Conservation (phyloP, 2,888 invertebrate genomes). For the Agrotis puta region DNA sequence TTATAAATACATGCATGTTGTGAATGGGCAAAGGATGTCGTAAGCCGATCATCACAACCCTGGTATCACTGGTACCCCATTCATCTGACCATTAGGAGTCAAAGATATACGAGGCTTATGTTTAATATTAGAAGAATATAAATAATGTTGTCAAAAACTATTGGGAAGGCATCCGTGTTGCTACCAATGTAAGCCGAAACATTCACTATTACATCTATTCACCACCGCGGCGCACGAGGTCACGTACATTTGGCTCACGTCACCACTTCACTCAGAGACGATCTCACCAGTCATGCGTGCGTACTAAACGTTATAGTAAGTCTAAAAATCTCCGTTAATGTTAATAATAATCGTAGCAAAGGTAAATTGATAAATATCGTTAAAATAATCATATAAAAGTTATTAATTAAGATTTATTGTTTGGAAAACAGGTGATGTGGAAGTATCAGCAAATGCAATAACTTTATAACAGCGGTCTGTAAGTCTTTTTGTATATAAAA, state of each 20-base stretch:
- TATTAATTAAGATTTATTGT: too few relatives aligned
- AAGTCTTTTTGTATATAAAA: background rate
- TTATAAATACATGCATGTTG: conserved; percentile 19
- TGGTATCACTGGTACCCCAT: conserved; percentile 39
- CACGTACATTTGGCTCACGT: conserved; percentile 44
- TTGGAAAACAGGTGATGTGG: too few relatives aligned
- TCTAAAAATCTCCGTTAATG: too few relatives aligned
- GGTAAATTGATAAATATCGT: too few relatives aligned
- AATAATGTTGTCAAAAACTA: conserved; percentile 56
- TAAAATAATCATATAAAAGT: too few relatives aligned
- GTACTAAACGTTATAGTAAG: too few relatives aligned
- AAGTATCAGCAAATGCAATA: background rate
- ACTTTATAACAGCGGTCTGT: background rate
- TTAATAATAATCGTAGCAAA: background rate
- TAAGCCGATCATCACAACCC: conserved; percentile 49
- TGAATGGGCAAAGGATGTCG: conserved; percentile 34
- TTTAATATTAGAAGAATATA: conserved; percentile 48
- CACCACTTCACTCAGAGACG: conserved; percentile 1
- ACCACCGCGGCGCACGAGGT: conserved; percentile 34
- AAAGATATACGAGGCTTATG: conserved; percentile 30
- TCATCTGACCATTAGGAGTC: conserved; percentile 19
- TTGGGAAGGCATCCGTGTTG: conserved; percentile 55
- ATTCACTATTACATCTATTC: conserved; percentile 60
- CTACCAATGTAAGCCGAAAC: conserved; percentile 62
- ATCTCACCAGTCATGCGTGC: too few relatives aligned